Evolutionary conservation across 2,888 invertebrate species (phyloP), one percentile per base, ranked within the genome.

Genomic region (Sclerodermus sp.): DNA sequence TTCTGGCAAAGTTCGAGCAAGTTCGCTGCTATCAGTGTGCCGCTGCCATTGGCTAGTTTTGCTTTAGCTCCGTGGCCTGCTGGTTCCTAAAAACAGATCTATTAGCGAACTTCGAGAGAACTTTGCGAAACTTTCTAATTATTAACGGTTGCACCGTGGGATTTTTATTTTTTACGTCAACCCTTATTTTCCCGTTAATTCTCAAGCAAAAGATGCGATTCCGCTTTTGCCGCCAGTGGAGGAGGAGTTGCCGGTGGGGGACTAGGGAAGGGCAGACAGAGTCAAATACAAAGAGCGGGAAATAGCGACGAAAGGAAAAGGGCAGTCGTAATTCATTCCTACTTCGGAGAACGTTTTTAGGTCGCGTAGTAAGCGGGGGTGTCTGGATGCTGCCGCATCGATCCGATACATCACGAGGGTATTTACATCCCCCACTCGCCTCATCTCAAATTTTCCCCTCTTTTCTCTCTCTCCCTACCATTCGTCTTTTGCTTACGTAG

Each of bases 341-440:
- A 44, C 43, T 49, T 31, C 43, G 71, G 69, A 68, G 65, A 70
- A 76, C 74, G 76, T 77, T 77, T 77, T 77, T 68, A 74, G 76
- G 72, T 76, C 71, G 76, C 71, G 71, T 75, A 76, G 77, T 77
- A 74, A 65, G 64, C 58, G 60, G 64, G 61, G 62, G 58, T 73
- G 75, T 76, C 76, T 73, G 74, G 75, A 74, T 74, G 76, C 73
- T 73, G 74, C 72, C 67, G 76, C 76, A 77, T 77, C 76, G 77
- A 77, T 77, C 77, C 77, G 77, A 77, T 77, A 77, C 77, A 77
- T 77, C 77, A 77, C 74, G 64, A 70, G 73, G 73, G 74, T 73
- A 77, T 77, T 77, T 77, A 77, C 77, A 77, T 77, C 76, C 72
- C 75, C 72, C 69, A 64, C 71, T 62, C 62, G 55, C 49, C 62